Base-by-base conservation (phyloP, 2,797 vertebrate species). In the Neostethus bicornis region DNA sequence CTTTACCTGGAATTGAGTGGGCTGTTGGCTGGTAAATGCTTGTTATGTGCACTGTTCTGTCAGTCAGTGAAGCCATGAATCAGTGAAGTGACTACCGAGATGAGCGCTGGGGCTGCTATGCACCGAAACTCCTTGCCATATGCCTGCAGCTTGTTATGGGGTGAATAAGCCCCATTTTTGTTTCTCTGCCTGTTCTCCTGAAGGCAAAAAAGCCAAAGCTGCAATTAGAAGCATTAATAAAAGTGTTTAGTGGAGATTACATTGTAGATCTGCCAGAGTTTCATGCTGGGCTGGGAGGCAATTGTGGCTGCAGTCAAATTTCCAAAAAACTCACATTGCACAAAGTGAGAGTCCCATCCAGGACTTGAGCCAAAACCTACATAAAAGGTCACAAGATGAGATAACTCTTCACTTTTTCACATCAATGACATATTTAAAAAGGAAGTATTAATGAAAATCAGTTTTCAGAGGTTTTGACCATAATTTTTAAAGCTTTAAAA, bases 161-260 rank as follows among this genome's bases (percentile, higher is more conserved):
- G 66, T 75, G 62, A 75, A 84, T 77, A 74, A 73, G 65, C 70
- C 70, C 44, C 14, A 21, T 77, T 85, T 86, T 77, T 83, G 73
- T 78, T 81, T 57, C 55, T 67, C 57, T 79, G 79, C 75, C 73
- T 73, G 59, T 62, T 69, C 66, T 84, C 69, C 80, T 88, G 69
- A 64, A 87, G 83, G 65, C 69, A 70, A n/a, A 62, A 67, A 75
- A 79, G 56, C 73, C 73, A 46, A 39, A 78, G 71, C 75, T 53
- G 77, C 83, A 90, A 90, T 89, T 89, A 86, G 61, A 87, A 77
- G 79, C 83, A 81, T 81, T 90, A 86, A 90, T 88, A 88, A 87
- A 87, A 84, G 79, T 62, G 14, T 87, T 91, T 80, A 80, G 77
- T 73, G 75, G 61, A 79, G 84, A 90, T 91, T 88, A 90, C 43